Evolutionary conservation across 1,140 invertebrate species (phyloP).

Genomic region (Latrodectus geometricus): DNA sequence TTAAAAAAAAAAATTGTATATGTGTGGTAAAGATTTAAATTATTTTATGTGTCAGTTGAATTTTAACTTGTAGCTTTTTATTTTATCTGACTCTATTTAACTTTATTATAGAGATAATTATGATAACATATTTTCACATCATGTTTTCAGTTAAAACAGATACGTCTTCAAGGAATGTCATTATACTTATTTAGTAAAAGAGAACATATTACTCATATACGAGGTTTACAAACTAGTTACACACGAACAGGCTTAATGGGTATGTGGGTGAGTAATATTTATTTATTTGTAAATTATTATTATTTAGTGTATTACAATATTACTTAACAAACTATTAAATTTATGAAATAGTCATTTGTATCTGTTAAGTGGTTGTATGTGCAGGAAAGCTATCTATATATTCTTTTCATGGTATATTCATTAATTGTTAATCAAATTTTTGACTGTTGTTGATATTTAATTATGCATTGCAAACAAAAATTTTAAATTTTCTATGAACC

Average conservation of each 20-base stretch:
- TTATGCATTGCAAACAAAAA: too few species aligned
- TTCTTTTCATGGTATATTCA: too few species aligned
- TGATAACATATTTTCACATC: background rate
- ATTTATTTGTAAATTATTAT: background rate
- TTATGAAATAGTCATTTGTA: too few species aligned
- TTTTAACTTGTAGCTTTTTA: background rate
- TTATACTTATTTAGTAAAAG: slow-evolving; percentile 81
- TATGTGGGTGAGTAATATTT: slow-evolving; percentile 77
- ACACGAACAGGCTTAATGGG: slow-evolving; percentile 90
- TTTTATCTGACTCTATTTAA: background rate
- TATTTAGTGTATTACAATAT: too few species aligned
- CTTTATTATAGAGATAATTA: background rate
- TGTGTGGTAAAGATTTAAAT: background rate
- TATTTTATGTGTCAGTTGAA: background rate
- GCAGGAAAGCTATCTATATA: too few species aligned
- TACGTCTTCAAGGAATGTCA: slow-evolving; percentile 72
- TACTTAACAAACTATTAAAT: too few species aligned
- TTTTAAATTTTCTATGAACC: too few species aligned
- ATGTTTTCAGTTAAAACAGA: slow-evolving; percentile 62
- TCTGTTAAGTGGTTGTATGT: too few species aligned
- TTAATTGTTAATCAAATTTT: too few species aligned
- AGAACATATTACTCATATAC: slow-evolving; percentile 81
- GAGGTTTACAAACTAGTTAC: slow-evolving; percentile 85
- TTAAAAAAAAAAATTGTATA: too few species aligned
- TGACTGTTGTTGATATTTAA: too few species aligned